Percentiles rank a stretch among this genome's conserved stretches.
These are phyloP conservation scores for Phalacrocorax aristotelis DNA, from an alignment of 2,113 vertebrate genomes.

Conservation along the genomic window DNA sequence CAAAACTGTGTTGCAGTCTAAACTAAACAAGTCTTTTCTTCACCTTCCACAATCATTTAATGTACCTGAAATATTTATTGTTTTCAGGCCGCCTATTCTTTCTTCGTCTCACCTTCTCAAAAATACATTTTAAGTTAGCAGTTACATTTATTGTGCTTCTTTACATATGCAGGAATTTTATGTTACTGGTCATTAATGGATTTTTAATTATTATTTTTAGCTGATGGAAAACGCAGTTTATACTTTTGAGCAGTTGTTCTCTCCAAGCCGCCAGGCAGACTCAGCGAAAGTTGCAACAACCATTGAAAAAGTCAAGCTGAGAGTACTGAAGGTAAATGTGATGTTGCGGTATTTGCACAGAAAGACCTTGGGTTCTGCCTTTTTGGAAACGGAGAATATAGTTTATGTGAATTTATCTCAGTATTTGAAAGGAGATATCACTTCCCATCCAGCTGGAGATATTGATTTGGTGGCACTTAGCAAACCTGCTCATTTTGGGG, in stretches of 20 bases:
- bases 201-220: conserved; percentile 60
- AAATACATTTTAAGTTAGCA: not conserved
- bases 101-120: not conserved
- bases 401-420: not conserved
- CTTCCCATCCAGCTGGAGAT: not conserved
- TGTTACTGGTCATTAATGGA: not conserved
- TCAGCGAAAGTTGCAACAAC: conserved; percentile 52
- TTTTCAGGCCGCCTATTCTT: not conserved
- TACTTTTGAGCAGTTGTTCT: conserved; percentile 86
- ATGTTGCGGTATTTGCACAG: not conserved
- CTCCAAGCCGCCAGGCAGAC: conserved; percentile 73
- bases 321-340: conserved; percentile 86
- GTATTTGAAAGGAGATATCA: not conserved
- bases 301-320: conserved; percentile 84
- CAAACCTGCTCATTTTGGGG: not conserved
- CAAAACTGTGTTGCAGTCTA: not conserved
- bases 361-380: not conserved
- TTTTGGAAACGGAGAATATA: not conserved
- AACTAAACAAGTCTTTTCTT: not conserved
- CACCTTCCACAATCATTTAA: not conserved
- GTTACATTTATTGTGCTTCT: not conserved
- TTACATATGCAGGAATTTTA: not conserved
- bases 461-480: not conserved
- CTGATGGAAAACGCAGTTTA: conserved; percentile 86
- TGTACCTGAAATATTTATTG: not conserved